Conservation (phyloP, 2,797 vertebrate species). For the Mastacembelus armatus region DNA sequence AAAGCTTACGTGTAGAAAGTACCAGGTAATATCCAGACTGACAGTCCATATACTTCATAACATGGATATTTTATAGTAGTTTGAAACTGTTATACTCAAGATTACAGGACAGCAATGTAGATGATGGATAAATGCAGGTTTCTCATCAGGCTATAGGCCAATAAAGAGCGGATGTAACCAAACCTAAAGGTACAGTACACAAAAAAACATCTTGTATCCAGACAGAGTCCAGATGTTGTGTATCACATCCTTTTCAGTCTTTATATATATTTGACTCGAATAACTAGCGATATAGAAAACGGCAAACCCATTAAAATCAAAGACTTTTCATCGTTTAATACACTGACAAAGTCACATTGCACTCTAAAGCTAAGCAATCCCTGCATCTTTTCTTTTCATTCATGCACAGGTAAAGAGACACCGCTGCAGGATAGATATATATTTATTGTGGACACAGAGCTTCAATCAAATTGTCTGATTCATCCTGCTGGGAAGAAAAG, state of each 20-base stretch:
- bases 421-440: slow-evolving; percentile 27
- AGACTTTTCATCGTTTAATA: slow-evolving; percentile 43
- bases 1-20: background rate
- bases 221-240: background rate
- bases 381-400: slow-evolving; percentile 68
- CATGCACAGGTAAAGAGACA: slow-evolving; percentile 45
- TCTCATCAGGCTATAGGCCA: too few species aligned
- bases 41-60: background rate
- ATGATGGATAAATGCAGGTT: too few species aligned
- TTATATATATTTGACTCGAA: too few species aligned
- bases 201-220: background rate
- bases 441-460: slow-evolving; percentile 33
- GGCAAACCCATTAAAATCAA: too few species aligned
- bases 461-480: slow-evolving; percentile 54
- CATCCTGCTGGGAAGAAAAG: slow-evolving; percentile 21
- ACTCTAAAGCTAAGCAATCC: slow-evolving; percentile 45
- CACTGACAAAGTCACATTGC: slow-evolving; percentile 29
- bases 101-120: too few species aligned
- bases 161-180: too few species aligned
- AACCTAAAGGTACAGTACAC: background rate
- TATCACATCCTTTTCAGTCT: background rate
- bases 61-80: too few species aligned
- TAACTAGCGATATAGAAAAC: too few species aligned
- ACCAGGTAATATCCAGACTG: background rate
- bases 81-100: too few species aligned